Evolutionary conservation across 2,113 vertebrate species (phyloP).

Genomic region (Ptychochromis oligacanthus): DNA sequence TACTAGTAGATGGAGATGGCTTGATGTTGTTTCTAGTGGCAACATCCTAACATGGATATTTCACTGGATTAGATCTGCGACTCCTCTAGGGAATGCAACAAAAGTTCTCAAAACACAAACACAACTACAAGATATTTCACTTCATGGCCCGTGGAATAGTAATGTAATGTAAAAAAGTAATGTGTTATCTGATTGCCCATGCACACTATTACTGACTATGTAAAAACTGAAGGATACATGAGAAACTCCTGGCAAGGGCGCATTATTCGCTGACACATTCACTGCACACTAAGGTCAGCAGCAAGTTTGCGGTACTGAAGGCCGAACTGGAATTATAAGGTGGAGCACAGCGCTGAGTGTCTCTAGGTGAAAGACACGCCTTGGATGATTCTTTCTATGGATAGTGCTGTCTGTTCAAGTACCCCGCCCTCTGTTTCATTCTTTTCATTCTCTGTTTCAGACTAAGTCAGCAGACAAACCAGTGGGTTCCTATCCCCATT

Average conservation of each 20-base stretch:
- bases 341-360: neutral
- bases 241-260: neutral
- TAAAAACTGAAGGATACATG: neutral
- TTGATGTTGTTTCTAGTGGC: neutral
- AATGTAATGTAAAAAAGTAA: too few relatives aligned
- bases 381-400: neutral
- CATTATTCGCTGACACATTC: neutral
- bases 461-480: neutral
- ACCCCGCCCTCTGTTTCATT: neutral
- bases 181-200: neutral
- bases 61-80: neutral
- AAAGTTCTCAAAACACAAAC: conserved; percentile 4
- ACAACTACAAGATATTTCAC: neutral
- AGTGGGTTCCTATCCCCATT: neutral
- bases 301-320: neutral
- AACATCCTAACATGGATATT: conserved; percentile 10
- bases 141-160: neutral
- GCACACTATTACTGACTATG: neutral
- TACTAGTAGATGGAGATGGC: neutral
- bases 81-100: neutral
- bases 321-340: neutral
- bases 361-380: neutral
- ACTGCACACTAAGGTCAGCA: neutral
- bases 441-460: too few relatives aligned
- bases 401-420: neutral